A percentile compares a stretch with the other conserved stretches of the same genome.
Evolutionary conservation across 2,888 invertebrate genomes (phyloP).

Genomic region (Pycnomerus fuliginosus): DNA sequence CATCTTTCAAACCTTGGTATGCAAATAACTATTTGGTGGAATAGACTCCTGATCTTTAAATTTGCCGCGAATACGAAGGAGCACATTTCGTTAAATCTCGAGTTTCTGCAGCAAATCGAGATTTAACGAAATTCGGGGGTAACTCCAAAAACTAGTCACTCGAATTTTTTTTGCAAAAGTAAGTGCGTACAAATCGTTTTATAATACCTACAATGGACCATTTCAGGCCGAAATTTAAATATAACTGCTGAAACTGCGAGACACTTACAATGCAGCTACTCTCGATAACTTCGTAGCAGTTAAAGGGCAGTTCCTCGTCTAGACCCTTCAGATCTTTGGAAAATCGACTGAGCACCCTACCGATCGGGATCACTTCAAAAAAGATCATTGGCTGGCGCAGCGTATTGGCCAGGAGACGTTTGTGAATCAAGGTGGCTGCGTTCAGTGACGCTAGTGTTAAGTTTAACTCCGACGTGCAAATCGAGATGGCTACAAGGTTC

Average conservation of each 20-base stretch:
- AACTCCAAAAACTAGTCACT: no score
- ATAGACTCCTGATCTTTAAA: constrained; percentile 29
- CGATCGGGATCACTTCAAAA: constrained; percentile 69
- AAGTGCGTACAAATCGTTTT: no score
- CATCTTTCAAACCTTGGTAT: no score
- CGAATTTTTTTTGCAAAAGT: no score
- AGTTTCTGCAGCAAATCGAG: background rate
- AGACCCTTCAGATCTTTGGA: constrained; percentile 67
- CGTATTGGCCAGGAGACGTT: constrained; percentile 57
- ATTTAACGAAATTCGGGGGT: no score
- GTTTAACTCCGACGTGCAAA: constrained; percentile 56
- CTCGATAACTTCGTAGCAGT: constrained; percentile 51
- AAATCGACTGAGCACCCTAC: constrained; percentile 68
- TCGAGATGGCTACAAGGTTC: constrained; percentile 55
- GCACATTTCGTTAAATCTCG: background rate
- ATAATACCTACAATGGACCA: no score
- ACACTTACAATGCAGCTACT: constrained; percentile 51
- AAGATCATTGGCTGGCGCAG: constrained; percentile 66
- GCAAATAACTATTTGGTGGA: no score
- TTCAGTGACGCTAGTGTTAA: constrained; percentile 60
- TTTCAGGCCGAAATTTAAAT: constrained; percentile 34
- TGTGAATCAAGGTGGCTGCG: constrained; percentile 63
- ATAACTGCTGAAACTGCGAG: constrained; percentile 40
- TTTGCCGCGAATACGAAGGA: no score
- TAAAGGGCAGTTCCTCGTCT: constrained; percentile 62